phyloP scores from a whole-genome alignment of 2,888 invertebrate genomes.

The Heteromyza rotundicornis region DNA sequence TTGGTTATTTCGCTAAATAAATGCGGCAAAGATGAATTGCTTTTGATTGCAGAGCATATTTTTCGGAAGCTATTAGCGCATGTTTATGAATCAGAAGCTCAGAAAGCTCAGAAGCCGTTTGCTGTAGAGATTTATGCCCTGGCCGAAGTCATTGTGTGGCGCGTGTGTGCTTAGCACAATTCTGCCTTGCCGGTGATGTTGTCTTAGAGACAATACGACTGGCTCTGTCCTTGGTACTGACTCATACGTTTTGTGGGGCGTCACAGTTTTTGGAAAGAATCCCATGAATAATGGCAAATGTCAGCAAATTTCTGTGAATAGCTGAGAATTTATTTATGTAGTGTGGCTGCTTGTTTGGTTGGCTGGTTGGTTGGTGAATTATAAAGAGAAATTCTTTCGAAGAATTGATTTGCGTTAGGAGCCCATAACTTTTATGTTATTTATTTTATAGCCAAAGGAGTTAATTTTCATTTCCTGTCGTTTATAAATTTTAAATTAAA shows the following conservation, averaged over 20 bases:
- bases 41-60: not conserved
- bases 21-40: not conserved
- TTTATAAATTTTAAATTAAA: not conserved
- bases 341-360: not conserved
- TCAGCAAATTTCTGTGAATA: not conserved
- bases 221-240: too few species aligned
- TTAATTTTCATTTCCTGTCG: not conserved
- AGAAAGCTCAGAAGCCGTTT: too few species aligned
- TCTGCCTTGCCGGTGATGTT: too few species aligned
- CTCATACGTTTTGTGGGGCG: too few species aligned
- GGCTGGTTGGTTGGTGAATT: too few species aligned
- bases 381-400: not conserved
- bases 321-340: too few species aligned
- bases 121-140: too few species aligned
- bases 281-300: not conserved
- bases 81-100: slow-evolving; percentile 1
- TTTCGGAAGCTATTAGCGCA: slow-evolving; percentile 6
- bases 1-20: not conserved
- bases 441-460: not conserved
- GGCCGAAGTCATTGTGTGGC: too few species aligned
- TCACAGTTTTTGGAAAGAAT: too few species aligned
- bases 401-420: not conserved
- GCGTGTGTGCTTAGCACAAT: too few species aligned
- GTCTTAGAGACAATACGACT: too few species aligned
- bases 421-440: not conserved